Evolutionary conservation across 2,113 vertebrate species (phyloP), one percentile per base, ranked within the genome.

Genomic region (Hippocampus guttulatus): DNA sequence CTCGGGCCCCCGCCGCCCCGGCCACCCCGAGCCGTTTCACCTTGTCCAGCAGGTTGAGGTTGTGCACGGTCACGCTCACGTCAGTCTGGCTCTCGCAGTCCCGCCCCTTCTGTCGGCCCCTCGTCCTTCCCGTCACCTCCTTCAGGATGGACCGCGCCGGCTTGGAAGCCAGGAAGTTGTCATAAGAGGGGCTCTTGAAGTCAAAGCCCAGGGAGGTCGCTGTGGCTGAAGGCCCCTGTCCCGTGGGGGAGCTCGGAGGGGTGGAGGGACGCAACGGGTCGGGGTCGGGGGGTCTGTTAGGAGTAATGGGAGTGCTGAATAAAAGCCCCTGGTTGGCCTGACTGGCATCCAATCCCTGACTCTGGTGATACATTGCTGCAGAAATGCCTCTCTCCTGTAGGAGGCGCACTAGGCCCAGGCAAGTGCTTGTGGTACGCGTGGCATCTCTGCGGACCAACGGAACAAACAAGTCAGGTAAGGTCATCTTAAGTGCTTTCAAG

Each of bases 301-400:
- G 75, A 9, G 91, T 76, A 0, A 94, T 73, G 6, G 89, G 88
- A 75, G 91, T 95, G 77, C 95, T 92, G 74, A 96, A 76, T 33
- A 93, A 82, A 38, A 91, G 86, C 41, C 85, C 88, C 8, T 81
- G 74, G 54, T 87, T 87, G 41, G 80, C 90, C 68, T 90, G 89
- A 0, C 89, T 90, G 61, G 92, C 82, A 82, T 96, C 94, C 93
- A 93, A 94, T 78, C 92, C 94, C 81, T 93, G 95, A 0, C 94
- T 95, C 78, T 96, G 93, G 81, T 99, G 93, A 71, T 99, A 99
- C 81, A 99, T 93, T 0, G 96, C 97, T 15, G 97, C 96, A 0
- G 97, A 99, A 78, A 99, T 99, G 49, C 97, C 97, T 55, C 93
- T 90, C 83, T 99, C 97, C 89, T 99, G 98, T 71, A 99, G 92